Percentiles rank a stretch among this genome's conserved stretches.
phyloP scores from a whole-genome alignment of 2,113 vertebrate genomes.

The Saccopteryx leptura region DNA sequence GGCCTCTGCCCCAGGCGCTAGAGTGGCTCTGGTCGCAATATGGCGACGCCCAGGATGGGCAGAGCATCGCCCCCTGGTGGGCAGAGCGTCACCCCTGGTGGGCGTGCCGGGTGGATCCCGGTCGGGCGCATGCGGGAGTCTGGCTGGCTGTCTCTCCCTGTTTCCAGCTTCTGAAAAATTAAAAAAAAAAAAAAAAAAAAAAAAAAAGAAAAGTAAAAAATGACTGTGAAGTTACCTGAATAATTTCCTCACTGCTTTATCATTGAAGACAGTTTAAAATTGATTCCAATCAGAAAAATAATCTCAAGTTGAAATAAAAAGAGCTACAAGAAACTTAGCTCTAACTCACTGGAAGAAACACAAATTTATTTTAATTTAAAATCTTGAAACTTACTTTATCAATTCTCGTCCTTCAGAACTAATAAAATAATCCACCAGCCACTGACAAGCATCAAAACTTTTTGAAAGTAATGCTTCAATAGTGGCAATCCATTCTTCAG shows the following conservation, averaged over 20 bases:
- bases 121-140: too few relatives aligned
- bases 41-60: too few relatives aligned
- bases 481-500: constrained; percentile 98
- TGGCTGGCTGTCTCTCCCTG: too few relatives aligned
- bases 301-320: constrained; percentile 55
- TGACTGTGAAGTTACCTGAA: not conserved
- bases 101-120: too few relatives aligned
- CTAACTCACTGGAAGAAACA: not conserved
- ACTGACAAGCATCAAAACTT: constrained; percentile 97
- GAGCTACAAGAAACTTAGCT: not conserved
- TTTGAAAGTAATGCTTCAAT: constrained; percentile 97
- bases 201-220: too few relatives aligned
- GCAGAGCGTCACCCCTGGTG: too few relatives aligned
- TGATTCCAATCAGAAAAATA: not conserved
- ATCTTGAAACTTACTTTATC: constrained; percentile 92
- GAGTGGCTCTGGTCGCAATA: too few relatives aligned
- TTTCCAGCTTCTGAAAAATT: too few relatives aligned
- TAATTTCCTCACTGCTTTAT: not conserved
- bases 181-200: too few relatives aligned
- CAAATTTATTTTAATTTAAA: constrained; percentile 53
- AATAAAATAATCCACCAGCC: constrained; percentile 97
- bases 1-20: too few relatives aligned
- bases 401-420: constrained; percentile 96
- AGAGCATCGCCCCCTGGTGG: too few relatives aligned
- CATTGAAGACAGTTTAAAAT: not conserved